Conservation (phyloP, 1,140 invertebrate species). For the Aethina tumida region DNA sequence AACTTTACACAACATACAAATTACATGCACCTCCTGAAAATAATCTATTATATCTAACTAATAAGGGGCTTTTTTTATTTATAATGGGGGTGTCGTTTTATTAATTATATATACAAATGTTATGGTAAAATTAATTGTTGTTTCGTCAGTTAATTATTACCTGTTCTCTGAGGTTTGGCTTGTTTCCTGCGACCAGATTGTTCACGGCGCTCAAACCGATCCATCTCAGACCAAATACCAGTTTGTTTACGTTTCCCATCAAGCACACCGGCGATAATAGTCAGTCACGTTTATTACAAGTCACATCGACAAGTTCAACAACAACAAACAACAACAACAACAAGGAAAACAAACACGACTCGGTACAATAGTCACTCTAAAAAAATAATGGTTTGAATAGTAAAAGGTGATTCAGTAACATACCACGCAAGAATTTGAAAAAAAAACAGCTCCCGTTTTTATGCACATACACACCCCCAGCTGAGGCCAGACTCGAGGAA, state of each 20-base stretch:
- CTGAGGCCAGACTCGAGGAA: constrained; percentile 23
- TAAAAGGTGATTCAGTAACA: background rate
- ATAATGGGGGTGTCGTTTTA: too few species aligned
- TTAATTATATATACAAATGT: too few species aligned
- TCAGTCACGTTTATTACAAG: constrained; percentile 5
- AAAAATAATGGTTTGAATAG: background rate
- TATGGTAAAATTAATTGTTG: background rate
- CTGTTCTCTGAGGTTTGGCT: constrained; percentile 34
- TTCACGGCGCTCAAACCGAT: constrained; percentile 21
- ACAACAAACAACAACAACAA: constrained; percentile 9
- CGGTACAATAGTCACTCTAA: background rate
- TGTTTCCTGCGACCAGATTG: constrained; percentile 35
- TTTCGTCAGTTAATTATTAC: constrained; percentile 10
- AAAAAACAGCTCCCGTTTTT: background rate
- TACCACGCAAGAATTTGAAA: background rate
- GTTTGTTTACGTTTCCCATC: constrained; percentile 23
- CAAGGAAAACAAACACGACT: background rate
- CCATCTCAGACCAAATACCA: constrained; percentile 18
- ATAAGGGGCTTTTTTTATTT: too few species aligned
- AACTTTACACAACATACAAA: too few species aligned
- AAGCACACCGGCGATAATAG: constrained; percentile 17
- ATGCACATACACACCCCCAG: constrained; percentile 27
- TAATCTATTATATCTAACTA: too few species aligned
- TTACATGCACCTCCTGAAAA: too few species aligned
- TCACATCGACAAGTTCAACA: constrained; percentile 5